Evolutionary conservation across 2,797 vertebrate genomes (phyloP), one percentile per base, ranked within the genome.

Genomic region (Sternarchorhynchus goeldii): DNA sequence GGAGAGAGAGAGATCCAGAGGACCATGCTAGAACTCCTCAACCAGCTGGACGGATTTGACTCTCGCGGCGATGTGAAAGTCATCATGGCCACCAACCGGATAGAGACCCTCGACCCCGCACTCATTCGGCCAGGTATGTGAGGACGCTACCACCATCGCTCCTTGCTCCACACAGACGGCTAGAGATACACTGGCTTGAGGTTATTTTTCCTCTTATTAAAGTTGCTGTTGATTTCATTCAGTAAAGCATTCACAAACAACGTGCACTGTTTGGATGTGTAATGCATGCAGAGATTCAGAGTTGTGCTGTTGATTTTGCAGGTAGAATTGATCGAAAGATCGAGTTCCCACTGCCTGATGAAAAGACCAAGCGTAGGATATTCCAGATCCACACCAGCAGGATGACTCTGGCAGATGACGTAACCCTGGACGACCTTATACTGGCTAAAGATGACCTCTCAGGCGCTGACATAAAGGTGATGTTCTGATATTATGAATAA

Each of bases 321-420:
- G 98, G 98, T 82, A 92, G 96, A 86, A 99, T 98, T 0, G 97
- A 99, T 70, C 92, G 97, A 63, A 99, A 99, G 90, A 99, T 99
- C 0, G 97, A 99, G 90, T 99, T 99, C 75, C 96, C 96, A 0
- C 89, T 99, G 25, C 97, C 97, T 0, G 97, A 99, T 6, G 97
- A 99, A 65, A 99, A 99, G 85, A 99, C 98, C 0, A 99, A 99
- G 87, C 93, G 96, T 68, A 93, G 96, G 72, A 99, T 99, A 88
- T 99, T 99, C 83, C 95, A 97, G 90, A 99, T 99, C 86, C 98
- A 99, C 90, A 99, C 98, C 0, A 99, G 96, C 84, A 94, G 97
- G 80, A 99, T 99, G 97, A 99, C 96, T 0, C 67, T 99, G 73
- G 94, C 97, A 0, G 94, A 93, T 16, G 97, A 98, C 0, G 96